Evolutionary conservation across 2,888 invertebrate species (phyloP).

Genomic region (Melanchra persicariae): DNA sequence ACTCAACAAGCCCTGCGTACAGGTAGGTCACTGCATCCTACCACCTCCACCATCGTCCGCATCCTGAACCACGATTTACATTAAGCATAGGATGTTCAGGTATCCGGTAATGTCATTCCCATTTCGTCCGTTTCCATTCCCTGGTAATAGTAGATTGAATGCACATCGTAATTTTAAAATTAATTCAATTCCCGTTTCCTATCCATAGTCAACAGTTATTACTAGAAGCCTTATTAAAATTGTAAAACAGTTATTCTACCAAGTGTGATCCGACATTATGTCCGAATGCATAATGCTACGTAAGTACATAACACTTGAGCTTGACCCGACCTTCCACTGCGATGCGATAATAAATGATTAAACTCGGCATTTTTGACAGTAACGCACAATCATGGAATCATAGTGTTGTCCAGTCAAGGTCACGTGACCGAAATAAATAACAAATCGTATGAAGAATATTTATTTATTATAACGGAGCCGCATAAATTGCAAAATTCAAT

Average conservation of each 20-base stretch:
- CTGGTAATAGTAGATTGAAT: constrained; percentile 37
- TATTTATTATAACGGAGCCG: constrained; percentile 72
- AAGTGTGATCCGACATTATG: constrained; percentile 51
- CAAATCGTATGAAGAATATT: constrained; percentile 62
- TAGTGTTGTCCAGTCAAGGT: constrained; percentile 73
- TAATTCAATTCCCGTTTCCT: constrained; percentile 54
- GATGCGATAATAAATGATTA: constrained; percentile 68
- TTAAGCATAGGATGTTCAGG: constrained; percentile 32
- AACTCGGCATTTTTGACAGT: constrained; percentile 67
- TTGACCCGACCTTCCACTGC: constrained; percentile 68
- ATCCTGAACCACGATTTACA: constrained; percentile 18
- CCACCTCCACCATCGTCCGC: background rate
- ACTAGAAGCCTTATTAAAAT: constrained; percentile 62
- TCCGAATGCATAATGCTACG: constrained; percentile 43
- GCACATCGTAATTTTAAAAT: constrained; percentile 54
- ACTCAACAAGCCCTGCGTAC: constrained; percentile 97
- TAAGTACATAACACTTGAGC: constrained; percentile 40
- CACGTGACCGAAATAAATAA: constrained; percentile 70
- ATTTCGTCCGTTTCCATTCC: constrained; percentile 34
- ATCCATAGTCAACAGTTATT: constrained; percentile 63
- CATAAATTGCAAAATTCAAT: constrained; percentile 85
- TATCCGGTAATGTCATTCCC: constrained; percentile 49
- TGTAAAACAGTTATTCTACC: constrained; percentile 55
- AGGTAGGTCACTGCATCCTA: constrained; percentile 90
- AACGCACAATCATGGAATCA: constrained; percentile 60